Evolutionary conservation across 2,888 invertebrate genomes (phyloP), one percentile per base, ranked within the genome.

Genomic region (Lampropteryx suffumata): DNA sequence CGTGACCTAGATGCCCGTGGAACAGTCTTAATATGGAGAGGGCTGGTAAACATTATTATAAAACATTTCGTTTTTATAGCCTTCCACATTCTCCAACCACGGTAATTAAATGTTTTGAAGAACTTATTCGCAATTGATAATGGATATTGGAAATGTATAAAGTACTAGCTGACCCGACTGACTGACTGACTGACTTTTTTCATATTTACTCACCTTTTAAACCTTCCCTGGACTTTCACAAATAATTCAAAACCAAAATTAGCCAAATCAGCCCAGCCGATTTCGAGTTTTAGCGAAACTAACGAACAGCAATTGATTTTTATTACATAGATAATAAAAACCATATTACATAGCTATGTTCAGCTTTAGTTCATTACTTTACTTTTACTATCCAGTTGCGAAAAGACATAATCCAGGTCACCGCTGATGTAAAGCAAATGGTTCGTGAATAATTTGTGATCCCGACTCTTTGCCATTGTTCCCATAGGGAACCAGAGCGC

Each of bases 381-480:
- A 28, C 28, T 41, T 41, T 41, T 35, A 40, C 28, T 24, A 47
- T 41, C 40, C 21, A 41, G 32, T 37, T 37, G 12, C 30, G 26
- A 35, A 27, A 26, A 26, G 35, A 32, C 28, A 5, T 24, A 26
- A 50, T 43, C 43, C 39, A 39, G 43, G 43, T 43, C 49, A 39
- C 37, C 21, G 49, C 21, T 9, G 37, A 37, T 33, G 37, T 29
- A 13, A 37, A 39, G 36, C 42, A 33, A 43, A 49, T 42, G 30
- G 37, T 36, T 53, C 36, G 46, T 46, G 30, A 45, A 50, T 39
- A 44, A 51, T 46, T 7, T 34, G 13, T 13, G 17, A 12, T 43
- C 28, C 34, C 29, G 27, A 27, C 24, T 13, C 11, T 29, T 36
- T 11, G 34, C 44, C 42, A 21, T 41, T 42, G 45, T 43, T 46